Conservation (phyloP, 2,888 invertebrate genomes). For the Athalia cordata region DNA sequence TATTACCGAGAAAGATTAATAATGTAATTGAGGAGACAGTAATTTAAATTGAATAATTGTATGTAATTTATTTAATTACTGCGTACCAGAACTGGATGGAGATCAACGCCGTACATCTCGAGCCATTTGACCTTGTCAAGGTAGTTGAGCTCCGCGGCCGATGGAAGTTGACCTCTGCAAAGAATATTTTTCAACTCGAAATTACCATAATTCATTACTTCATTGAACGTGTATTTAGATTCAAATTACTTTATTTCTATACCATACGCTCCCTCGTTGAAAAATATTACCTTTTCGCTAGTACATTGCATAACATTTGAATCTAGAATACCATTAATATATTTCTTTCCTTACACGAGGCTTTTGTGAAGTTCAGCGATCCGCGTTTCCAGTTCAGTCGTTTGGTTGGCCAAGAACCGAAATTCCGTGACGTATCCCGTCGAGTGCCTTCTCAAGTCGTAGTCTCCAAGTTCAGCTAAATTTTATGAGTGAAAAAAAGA, state of each 20-base stretch:
- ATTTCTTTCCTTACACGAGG: slow-evolving; percentile 80
- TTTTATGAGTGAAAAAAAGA: background rate
- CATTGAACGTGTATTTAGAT: background rate
- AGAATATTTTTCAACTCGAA: slow-evolving; percentile 30
- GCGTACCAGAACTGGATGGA: slow-evolving; percentile 95
- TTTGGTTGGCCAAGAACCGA: slow-evolving; percentile 93
- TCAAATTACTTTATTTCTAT: background rate
- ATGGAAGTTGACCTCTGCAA: slow-evolving; percentile 89
- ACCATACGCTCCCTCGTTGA: background rate
- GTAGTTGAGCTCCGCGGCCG: slow-evolving; percentile 94
- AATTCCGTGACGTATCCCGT: slow-evolving; percentile 97
- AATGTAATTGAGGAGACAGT: slow-evolving; percentile 16
- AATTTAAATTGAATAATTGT: no score
- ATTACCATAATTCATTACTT: background rate
- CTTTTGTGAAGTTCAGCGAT: slow-evolving; percentile 93
- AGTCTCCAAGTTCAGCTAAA: slow-evolving; percentile 96
- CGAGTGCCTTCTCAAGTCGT: slow-evolving; percentile 90
- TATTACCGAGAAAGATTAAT: slow-evolving; percentile 1
- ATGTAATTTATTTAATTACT: slow-evolving; percentile 33
- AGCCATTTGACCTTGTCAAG: slow-evolving; percentile 99
- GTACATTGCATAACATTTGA: background rate
- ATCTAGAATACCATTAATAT: background rate
- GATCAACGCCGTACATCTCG: slow-evolving; percentile 98
- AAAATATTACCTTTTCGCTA: no score
- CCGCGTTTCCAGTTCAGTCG: slow-evolving; percentile 89